Percentiles rank a stretch among this genome's conserved stretches.
Conservation (phyloP, 2,888 invertebrate species). For the Eupithecia vulgata region DNA sequence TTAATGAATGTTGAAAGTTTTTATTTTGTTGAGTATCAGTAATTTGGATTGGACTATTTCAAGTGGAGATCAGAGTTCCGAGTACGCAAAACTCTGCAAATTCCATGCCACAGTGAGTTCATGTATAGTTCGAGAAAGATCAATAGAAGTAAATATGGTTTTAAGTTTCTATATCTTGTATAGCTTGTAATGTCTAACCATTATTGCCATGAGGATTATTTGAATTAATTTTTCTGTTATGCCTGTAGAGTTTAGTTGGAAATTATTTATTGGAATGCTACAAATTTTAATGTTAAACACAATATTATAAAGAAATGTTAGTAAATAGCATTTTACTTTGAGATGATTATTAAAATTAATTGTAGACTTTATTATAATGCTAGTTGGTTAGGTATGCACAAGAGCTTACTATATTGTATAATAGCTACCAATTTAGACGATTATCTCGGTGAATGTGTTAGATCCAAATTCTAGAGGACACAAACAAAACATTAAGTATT, state of each 20-base stretch:
- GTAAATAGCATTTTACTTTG: slow-evolving; percentile 9
- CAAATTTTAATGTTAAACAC: slow-evolving; percentile 9
- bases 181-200: not conserved
- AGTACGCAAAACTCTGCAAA: not conserved
- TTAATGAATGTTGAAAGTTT: not conserved
- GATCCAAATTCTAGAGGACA: not conserved
- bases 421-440: slow-evolving; percentile 16
- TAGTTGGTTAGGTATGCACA: slow-evolving; percentile 36
- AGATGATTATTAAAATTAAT: slow-evolving; percentile 18
- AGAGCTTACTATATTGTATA: slow-evolving; percentile 40
- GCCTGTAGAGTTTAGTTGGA: not conserved
- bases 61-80: not conserved
- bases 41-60: not conserved
- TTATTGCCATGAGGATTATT: not conserved
- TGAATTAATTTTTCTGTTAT: not conserved
- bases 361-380: slow-evolving; percentile 13
- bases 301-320: not conserved
- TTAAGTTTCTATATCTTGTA: not conserved
- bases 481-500: not conserved
- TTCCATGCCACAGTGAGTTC: not conserved
- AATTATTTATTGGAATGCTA: slow-evolving; percentile 21
- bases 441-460: not conserved
- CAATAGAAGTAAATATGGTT: not conserved
- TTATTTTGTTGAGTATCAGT: not conserved
- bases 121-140: not conserved